Conservation (phyloP, 1,140 invertebrate genomes). For the Calliphora vicina region DNA sequence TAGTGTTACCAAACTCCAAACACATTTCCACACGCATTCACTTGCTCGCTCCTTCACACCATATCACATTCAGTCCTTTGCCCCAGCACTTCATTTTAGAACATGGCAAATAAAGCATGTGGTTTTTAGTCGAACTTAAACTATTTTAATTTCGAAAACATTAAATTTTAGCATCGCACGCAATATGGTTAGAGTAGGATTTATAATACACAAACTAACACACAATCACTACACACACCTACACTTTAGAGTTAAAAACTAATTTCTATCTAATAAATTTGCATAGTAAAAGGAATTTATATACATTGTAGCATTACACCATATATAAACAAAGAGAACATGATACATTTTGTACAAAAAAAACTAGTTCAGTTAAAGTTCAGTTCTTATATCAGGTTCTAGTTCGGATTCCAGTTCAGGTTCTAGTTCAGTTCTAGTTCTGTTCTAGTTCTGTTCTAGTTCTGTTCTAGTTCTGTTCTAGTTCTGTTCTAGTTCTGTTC, state of each 20-base stretch:
- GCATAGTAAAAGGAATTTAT: too few species aligned
- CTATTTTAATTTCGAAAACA: background rate
- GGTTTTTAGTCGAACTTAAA: background rate
- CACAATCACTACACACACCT: background rate
- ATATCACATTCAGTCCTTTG: background rate
- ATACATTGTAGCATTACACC: too few species aligned
- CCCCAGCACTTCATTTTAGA: background rate
- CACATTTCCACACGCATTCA: background rate
- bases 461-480: too few species aligned
- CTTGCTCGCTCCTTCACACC: background rate
- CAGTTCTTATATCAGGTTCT: too few species aligned
- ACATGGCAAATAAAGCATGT: background rate
- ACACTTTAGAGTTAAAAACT: background rate
- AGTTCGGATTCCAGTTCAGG: too few species aligned
- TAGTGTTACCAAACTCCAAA: background rate
- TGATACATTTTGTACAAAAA: too few species aligned
- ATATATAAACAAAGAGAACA: too few species aligned
- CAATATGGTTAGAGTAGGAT: background rate
- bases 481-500: too few species aligned
- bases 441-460: too few species aligned
- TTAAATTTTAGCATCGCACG: background rate
- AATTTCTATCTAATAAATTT: constrained; percentile 7
- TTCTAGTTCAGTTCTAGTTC: too few species aligned
- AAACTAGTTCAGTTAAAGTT: too few species aligned
- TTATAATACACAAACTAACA: background rate